Evolutionary conservation across 2,113 vertebrate species (phyloP), one percentile per base, ranked within the genome.

Genomic region (Apus apus): DNA sequence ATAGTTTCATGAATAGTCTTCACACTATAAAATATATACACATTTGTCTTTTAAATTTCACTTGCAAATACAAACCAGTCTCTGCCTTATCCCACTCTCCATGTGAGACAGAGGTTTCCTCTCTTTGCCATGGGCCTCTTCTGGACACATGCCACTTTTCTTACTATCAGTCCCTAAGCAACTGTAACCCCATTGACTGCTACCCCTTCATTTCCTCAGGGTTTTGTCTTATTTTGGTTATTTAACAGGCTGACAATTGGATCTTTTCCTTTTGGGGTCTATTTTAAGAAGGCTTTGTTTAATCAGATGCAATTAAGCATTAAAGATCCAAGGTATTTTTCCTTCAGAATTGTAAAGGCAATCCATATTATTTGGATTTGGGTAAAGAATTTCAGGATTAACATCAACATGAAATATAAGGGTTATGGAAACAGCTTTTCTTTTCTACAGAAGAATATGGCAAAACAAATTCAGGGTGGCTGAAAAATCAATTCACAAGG

Each of bases 251-350:
- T 1, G 1, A 81, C 81, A 92, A 76, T 32, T 88, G 76, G 68
- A 82, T 77, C 84, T 66, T 95, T 93, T 84, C 32, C 75, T 90
- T 81, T 57, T 53, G 57, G n/a, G 58, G 40, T 86, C 86, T 88
- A 46, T 93, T 97, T 94, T 91, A 89, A 90, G 74, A 46, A 7
- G 1, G 30, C 36, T 94, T 94, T 89, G 68, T 95, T 94, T 94
- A 92, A 85, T 89, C 80, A 89, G 71, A 90, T 78, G 91, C 34
- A 93, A 76, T 70, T 86, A 87, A 68, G 25, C 64, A 67, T 85
- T 87, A 73, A 51, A 76, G 85, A 43, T 64, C 70, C 76, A 77
- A 96, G 61, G 62, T 93, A 91, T 90, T 93, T 85, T 94, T 86
- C 34, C 65, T 75, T 78, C 78, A 58, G 61, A 87, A 75, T 11